A percentile compares a stretch with the other conserved stretches of the same genome.
Conservation (phyloP, 2,113 vertebrate species). For the Stegostoma tigrinum region DNA sequence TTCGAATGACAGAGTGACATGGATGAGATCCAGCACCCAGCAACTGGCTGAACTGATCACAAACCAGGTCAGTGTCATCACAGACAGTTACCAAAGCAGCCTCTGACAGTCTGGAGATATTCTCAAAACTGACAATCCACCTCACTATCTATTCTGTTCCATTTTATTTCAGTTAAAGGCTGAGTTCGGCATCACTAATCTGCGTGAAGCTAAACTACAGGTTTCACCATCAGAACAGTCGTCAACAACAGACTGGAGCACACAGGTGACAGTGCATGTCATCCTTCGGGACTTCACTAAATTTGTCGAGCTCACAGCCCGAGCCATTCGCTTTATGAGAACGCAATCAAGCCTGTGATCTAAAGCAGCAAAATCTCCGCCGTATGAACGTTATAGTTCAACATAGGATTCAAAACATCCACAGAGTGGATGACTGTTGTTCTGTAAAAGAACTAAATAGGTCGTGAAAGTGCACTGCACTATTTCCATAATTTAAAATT, state of each 20-base stretch:
- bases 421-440: not conserved
- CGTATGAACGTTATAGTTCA: constrained; percentile 24
- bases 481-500: not conserved
- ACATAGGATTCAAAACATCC: not conserved
- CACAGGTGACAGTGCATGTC: constrained; percentile 52
- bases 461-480: constrained; percentile 14
- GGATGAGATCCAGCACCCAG: constrained; percentile 37
- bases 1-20: constrained; percentile 39
- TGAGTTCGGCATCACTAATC: not conserved
- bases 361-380: not conserved
- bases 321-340: constrained; percentile 47
- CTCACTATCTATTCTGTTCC: not conserved
- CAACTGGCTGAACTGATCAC: constrained; percentile 46
- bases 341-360: not conserved
- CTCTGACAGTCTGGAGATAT: not conserved
- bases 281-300: constrained; percentile 59
- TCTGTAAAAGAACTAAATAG: not conserved
- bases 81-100: not conserved
- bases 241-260: constrained; percentile 48
- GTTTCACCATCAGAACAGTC: constrained; percentile 46
- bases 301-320: constrained; percentile 60
- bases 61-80: constrained; percentile 51
- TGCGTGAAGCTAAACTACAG: constrained; percentile 31
- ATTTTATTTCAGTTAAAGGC: constrained; percentile 24
- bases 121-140: not conserved